Evolutionary conservation across 2,888 invertebrate species (phyloP), one percentile per base, ranked within the genome.

Genomic region (Pogonocherus hispidulus): DNA sequence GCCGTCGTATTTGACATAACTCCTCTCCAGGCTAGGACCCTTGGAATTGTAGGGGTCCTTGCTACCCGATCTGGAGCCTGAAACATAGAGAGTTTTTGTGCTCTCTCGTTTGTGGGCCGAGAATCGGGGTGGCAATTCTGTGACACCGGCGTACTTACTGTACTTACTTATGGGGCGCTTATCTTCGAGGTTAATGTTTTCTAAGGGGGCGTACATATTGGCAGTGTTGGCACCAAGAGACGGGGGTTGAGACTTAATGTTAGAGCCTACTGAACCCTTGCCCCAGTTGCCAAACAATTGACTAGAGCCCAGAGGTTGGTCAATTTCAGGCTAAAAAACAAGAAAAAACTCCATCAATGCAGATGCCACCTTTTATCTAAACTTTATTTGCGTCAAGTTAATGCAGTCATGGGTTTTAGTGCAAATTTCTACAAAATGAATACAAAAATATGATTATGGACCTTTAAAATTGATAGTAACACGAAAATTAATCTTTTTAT

Each of bases 201-300:
- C 88, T 67, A 89, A 81, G 16, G 84, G 80, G 18, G 87, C 84
- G 74, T 84, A 89, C 82, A 87, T 88, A 74, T 89, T 89, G 22
- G 83, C 79, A 49, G 84, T 85, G 55, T 82, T 82, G 11, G 85
- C 27, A 5, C 63, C 57, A 14, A 72, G 14, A 51, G 69, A 70
- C 27, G 54, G 66, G 11, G 69, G 46, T 22, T 63, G 66, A 37
- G 71, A 60, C 73, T 82, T 84, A 22, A 81, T 78, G 64, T 81
- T 83, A 2, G 85, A 82, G 32, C 85, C 86, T 49, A 81, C 81
- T 1, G 86, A 83, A 32, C 86, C 86, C 55, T 82, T 81, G 59
- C 79, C 76, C 87, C 87, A 87, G 19, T 69, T 79, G 1, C 78
- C 79, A 69, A 84, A 88, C 73, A 81, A 76, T 8, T 77, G 77